Base-by-base conservation (phyloP, 2,797 vertebrate genomes). In the Xenops minutus region DNA sequence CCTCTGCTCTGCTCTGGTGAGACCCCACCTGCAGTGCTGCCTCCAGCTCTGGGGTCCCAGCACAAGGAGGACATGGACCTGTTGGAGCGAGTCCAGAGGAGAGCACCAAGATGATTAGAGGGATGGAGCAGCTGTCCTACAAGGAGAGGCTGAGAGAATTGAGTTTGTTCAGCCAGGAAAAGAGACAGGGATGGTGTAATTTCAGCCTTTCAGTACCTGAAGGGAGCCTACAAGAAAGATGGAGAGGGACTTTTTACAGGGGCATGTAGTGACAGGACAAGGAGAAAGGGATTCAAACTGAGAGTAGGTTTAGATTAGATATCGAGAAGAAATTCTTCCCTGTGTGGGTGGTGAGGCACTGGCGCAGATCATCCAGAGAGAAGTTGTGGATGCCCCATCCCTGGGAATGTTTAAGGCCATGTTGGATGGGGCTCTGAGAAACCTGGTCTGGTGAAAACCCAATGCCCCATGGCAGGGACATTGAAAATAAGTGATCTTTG, bases 81-180 rank as follows among this genome's bases (percentile, higher is more conserved):
- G 67, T 2, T 64, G 32, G 6, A 78, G 27, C 18, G 22, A 49
- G 32, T 1, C 26, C 51, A 79, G 18, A 36, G 43, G 8, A 49
- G 58, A 8, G 43, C 43, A 51, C 19, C 52, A 3, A 21, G 23
- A 3, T 1, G 15, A 58, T 32, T 44, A 36, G 10, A 51, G 32
- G 51, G 8, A 7, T 44, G 67, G 0, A 73, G 0, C 19, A 36
- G 1, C 2, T n/a, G 21, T 55, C 8, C 32, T 21, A 0, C 5
- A 0, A 24, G 23, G 23, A 80, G 58, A 59, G 9, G 5, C 5
- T 3, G 8, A 10, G 44, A 44, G 6, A 73, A 39, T 2, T n/a
- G 10, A 2, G 4, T 2, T 80, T 59, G 29, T 24, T 88, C 39
- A 22, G 17, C 1, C 14, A 61, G 46, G 26, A 54, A 14, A 4